These are phyloP conservation scores for Acanthurus tractus DNA, from an alignment of 2,797 vertebrate genomes.

Conservation along the genomic window DNA sequence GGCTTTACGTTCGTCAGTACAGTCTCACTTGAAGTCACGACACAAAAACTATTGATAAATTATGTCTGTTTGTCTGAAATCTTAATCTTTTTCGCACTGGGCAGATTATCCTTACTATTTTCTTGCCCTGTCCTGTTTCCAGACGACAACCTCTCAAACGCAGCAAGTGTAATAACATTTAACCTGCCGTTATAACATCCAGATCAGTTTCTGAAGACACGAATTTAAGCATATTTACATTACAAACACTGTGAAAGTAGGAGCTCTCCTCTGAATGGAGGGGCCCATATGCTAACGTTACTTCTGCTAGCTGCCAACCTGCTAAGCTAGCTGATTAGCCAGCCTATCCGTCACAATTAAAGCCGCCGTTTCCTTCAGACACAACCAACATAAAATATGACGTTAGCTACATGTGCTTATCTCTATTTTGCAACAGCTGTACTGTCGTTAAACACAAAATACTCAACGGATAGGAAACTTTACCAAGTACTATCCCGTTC, in stretches of 20 bases:
- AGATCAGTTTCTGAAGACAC: rapidly evolving
- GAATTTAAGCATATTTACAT: neutral
- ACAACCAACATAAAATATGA: neutral
- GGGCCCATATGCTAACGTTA: conserved; percentile 75
- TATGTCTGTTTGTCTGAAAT: conserved; percentile 6
- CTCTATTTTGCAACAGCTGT: conserved; percentile 1
- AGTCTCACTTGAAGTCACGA: neutral
- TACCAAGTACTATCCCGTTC: conserved; percentile 79
- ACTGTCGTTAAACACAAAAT: conserved; percentile 21
- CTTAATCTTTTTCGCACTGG: conserved; percentile 56
- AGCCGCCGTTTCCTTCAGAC: neutral
- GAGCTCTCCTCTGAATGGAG: conserved; percentile 61
- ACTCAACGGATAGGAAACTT: conserved; percentile 67
- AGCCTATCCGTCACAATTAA: conserved; percentile 25
- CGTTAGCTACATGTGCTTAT: neutral
- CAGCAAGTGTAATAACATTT: neutral
- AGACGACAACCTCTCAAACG: neutral
- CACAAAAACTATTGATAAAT: conserved; percentile 10
- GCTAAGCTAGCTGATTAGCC: conserved; percentile 69
- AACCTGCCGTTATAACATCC: rapidly evolving
- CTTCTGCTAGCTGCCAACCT: conserved; percentile 64
- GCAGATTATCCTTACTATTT: conserved; percentile 26
- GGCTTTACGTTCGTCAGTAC: neutral
- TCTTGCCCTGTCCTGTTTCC: neutral
- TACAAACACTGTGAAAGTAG: neutral